Percentiles rank a stretch among this genome's conserved stretches.
Evolutionary conservation across 2,797 vertebrate species (phyloP).

Genomic region (Hemitrygon akajei): DNA sequence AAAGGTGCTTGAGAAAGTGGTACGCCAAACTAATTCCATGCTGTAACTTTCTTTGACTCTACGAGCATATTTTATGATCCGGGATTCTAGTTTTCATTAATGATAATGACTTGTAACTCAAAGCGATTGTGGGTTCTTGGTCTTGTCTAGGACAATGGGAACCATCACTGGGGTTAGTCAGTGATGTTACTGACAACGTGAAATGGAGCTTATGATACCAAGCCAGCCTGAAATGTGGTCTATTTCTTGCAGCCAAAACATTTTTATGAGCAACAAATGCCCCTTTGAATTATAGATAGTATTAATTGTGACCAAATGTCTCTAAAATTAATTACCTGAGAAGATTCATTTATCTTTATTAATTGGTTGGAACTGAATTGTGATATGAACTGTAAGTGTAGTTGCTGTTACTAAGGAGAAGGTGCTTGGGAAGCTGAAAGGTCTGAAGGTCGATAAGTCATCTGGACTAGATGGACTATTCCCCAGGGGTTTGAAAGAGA

Average conservation of each 20-base stretch:
- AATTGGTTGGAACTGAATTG: not conserved
- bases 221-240: not conserved
- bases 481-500: too few relatives aligned
- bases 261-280: not conserved
- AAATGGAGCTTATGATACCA: not conserved
- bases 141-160: not conserved
- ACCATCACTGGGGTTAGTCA: not conserved
- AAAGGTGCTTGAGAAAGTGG: too few relatives aligned
- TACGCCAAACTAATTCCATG: too few relatives aligned
- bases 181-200: not conserved
- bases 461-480: too few relatives aligned
- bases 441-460: too few relatives aligned
- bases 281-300: not conserved
- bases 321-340: not conserved
- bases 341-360: not conserved
- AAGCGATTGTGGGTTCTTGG: not conserved
- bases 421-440: too few relatives aligned
- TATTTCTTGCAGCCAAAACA: not conserved
- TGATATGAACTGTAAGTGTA: not conserved
- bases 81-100: not conserved
- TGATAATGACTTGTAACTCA: not conserved
- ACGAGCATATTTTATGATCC: too few relatives aligned
- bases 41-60: too few relatives aligned
- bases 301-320: slow-evolving; percentile 10
- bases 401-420: too few relatives aligned